Percentiles rank a stretch among this genome's conserved stretches.
Evolutionary conservation across 1,140 invertebrate genomes (phyloP).

Genomic region (Drosophila mojavensis): DNA sequence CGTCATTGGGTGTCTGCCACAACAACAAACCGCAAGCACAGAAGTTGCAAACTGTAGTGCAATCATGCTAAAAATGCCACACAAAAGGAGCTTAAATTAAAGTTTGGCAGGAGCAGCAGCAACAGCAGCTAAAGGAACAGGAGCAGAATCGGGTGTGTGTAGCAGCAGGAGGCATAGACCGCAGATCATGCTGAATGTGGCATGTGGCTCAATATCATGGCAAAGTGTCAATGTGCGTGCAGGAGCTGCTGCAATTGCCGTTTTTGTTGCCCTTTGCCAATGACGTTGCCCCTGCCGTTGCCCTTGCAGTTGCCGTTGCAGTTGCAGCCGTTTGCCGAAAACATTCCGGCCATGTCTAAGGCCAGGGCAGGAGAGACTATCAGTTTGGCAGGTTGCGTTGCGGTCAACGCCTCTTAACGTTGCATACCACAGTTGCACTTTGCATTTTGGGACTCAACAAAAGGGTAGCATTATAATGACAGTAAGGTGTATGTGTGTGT

Average conservation of each 20-base stretch:
- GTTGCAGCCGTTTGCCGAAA: slow-evolving; percentile 29
- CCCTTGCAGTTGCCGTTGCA: background rate
- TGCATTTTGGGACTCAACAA: slow-evolving; percentile 20
- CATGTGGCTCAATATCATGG: slow-evolving; percentile 58
- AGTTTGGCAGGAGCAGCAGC: slow-evolving; percentile 32
- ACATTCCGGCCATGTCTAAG: slow-evolving; percentile 12
- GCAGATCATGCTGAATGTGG: slow-evolving; percentile 35
- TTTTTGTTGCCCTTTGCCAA: no score
- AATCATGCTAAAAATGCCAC: slow-evolving; percentile 61
- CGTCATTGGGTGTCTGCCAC: slow-evolving; percentile 60
- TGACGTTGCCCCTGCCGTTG: background rate
- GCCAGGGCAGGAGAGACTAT: slow-evolving; percentile 21
- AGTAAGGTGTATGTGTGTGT: slow-evolving; percentile 9
- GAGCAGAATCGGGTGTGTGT: slow-evolving; percentile 11
- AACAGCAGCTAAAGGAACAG: background rate
- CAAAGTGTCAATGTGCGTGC: slow-evolving; percentile 71
- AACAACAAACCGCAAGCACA: slow-evolving; percentile 34
- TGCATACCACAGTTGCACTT: slow-evolving; percentile 41
- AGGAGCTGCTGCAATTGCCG: slow-evolving; percentile 9
- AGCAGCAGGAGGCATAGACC: slow-evolving; percentile 12
- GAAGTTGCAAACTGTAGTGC: slow-evolving; percentile 62
- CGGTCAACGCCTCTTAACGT: slow-evolving; percentile 25
- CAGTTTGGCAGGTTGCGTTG: slow-evolving; percentile 45
- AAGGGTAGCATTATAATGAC: slow-evolving; percentile 37
- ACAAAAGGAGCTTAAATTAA: slow-evolving; percentile 60